These are phyloP conservation scores for Mirza zaza DNA, from an alignment of 2,113 vertebrate genomes.

Conservation along the genomic window DNA sequence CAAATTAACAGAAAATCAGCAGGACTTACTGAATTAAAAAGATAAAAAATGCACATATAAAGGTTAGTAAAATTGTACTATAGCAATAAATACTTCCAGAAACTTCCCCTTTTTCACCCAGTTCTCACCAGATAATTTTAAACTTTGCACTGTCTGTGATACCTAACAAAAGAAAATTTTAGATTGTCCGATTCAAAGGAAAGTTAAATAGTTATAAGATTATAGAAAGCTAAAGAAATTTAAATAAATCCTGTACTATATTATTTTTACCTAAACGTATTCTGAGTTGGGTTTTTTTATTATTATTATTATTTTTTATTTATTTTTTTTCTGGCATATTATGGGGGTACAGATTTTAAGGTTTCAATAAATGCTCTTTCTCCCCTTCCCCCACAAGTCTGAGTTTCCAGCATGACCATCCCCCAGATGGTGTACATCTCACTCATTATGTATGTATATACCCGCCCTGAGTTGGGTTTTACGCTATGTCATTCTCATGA, in stretches of 20 bases:
- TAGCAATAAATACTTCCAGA: background rate
- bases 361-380: no score
- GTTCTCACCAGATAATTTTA: background rate
- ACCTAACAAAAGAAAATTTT: background rate
- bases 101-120: background rate
- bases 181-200: background rate
- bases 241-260: background rate
- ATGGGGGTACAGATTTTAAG: no score
- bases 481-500: background rate
- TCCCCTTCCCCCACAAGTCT: no score
- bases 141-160: background rate
- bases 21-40: background rate
- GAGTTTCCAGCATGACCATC: no score
- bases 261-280: background rate
- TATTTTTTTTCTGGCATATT: no score
- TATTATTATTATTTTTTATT: no score
- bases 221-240: background rate
- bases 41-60: background rate
- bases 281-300: background rate
- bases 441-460: no score
- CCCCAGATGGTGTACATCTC: no score
- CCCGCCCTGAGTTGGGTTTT: background rate
- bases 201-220: conserved; percentile 19
- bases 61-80: background rate
- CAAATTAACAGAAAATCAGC: background rate